Conservation (phyloP, 2,888 invertebrate species). For the Oscheius sp. region DNA sequence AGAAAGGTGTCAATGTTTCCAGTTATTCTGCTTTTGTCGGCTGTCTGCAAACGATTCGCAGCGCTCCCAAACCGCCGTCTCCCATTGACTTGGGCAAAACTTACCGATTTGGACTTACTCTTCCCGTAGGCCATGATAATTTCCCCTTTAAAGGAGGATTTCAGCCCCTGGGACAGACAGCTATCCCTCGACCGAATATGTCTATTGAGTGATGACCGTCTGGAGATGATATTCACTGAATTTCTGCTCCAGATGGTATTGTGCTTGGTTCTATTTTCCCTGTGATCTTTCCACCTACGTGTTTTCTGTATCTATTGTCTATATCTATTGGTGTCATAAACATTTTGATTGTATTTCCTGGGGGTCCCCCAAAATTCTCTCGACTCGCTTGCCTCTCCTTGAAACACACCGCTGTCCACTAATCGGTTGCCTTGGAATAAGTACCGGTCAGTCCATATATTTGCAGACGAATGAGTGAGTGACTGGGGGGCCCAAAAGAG, state of each 20-base stretch:
- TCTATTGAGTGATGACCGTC: not conserved
- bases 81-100: not conserved
- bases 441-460: constrained; percentile 35
- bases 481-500: too few species aligned
- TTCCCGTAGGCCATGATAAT: not conserved
- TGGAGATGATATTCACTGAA: not conserved
- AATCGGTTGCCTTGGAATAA: constrained; percentile 29
- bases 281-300: not conserved
- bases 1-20: not conserved
- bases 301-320: constrained; percentile 1
- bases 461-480: constrained; percentile 27
- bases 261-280: constrained; percentile 7
- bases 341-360: too few species aligned
- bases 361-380: too few species aligned
- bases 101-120: not conserved
- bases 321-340: not conserved
- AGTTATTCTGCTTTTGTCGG: constrained; percentile 37
- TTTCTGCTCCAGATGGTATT: constrained; percentile 15
- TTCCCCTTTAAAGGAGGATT: not conserved
- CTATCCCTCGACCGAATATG: not conserved
- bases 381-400: not conserved
- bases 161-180: constrained; percentile 14
- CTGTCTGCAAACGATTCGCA: constrained; percentile 27
- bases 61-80: not conserved
- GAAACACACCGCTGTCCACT: not conserved